Conservation (phyloP, 2,113 vertebrate genomes). For the Orthonyx spaldingii region DNA sequence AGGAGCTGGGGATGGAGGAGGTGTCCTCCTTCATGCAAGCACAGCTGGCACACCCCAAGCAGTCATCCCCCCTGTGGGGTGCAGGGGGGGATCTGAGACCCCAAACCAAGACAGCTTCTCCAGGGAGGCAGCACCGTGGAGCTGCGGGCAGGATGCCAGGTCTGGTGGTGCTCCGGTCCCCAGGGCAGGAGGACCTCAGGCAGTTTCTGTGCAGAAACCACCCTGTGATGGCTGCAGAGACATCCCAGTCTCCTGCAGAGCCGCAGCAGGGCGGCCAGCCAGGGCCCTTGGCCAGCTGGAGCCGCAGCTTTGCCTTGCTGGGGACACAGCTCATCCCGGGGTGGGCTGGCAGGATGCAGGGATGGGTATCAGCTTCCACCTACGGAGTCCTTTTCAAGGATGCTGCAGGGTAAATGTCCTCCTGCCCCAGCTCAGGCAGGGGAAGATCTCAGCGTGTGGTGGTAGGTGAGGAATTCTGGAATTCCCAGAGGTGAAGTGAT, state of each 20-base stretch:
- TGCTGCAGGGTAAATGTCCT: not conserved
- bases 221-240: not conserved
- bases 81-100: not conserved
- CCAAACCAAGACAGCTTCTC: not conserved
- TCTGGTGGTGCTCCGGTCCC: accelerated
- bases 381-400: not conserved
- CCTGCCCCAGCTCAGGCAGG: not conserved
- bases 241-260: not conserved
- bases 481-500: not conserved
- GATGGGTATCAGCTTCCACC: not conserved
- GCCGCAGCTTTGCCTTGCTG: not conserved
- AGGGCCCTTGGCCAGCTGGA: not conserved
- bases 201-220: not conserved
- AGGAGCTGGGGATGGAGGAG: not conserved
- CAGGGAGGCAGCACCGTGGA: not conserved
- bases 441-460: accelerated
- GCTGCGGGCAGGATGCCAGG: not conserved
- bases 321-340: not conserved
- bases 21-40: not conserved
- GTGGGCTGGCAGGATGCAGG: not conserved
- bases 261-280: not conserved
- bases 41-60: not conserved
- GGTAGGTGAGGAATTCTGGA: not conserved
- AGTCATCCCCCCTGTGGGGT: accelerated
- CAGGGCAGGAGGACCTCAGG: not conserved